Conservation (phyloP, 2,113 vertebrate species). For the Halcyon senegalensis region DNA sequence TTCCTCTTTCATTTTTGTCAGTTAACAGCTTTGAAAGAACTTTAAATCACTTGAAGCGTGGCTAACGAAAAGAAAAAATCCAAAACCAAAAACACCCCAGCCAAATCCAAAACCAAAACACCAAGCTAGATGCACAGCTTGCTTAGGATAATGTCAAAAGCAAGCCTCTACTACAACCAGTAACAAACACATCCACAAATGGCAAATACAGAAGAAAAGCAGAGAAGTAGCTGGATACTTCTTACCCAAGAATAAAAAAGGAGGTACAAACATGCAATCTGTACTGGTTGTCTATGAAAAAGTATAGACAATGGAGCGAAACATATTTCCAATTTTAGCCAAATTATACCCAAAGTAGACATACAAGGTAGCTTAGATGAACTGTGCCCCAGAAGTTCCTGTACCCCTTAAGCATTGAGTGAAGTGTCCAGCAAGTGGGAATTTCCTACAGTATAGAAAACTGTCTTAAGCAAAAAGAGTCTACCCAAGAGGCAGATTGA, state of each 20-base stretch:
- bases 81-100: no score
- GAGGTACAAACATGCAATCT: background rate
- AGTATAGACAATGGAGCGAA: background rate
- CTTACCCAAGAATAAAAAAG: background rate
- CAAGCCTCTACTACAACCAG: background rate
- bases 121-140: background rate
- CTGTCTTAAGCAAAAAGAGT: background rate
- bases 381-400: background rate
- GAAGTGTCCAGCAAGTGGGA: background rate
- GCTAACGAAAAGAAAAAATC: background rate
- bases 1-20: background rate
- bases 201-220: background rate
- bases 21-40: background rate
- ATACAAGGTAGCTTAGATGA: background rate
- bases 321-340: background rate
- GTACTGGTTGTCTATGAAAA: background rate
- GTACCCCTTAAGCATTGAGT: background rate
- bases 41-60: background rate
- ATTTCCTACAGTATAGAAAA: background rate
- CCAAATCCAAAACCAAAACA: background rate
- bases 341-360: background rate
- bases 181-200: background rate
- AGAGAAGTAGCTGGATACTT: background rate
- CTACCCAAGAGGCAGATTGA: background rate
- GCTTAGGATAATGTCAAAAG: background rate